Evolutionary conservation across 2,888 invertebrate species (phyloP), one percentile per base, ranked within the genome.

Genomic region (Synanthedon vespiformis): DNA sequence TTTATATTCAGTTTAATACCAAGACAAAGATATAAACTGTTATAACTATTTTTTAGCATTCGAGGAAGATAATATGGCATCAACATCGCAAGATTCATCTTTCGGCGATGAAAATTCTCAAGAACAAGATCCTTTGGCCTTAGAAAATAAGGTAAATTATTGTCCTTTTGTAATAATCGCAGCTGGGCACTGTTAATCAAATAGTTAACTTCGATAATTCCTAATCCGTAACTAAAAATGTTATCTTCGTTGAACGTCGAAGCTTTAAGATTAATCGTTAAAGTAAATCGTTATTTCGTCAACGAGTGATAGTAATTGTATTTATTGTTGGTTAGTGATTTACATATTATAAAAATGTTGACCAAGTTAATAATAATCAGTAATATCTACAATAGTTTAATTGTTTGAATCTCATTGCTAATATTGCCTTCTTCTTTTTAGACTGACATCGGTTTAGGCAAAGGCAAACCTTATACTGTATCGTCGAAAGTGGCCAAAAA

Each of bases 401-500:
- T 44, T 18, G 5, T 50, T 13, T 41, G 41, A 41, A n/a, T 41
- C 13, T 41, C 13, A 41, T 41, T 41, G 4, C 13, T 12, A 10
- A 51, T 11, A 41, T 44, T 50, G 41, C 52, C 22, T 55, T 53
- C 53, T 53, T 51, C 53, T 54, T 65, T 67, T 27, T 64, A 88
- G 86, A 77, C 81, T 55, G 91, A 88, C 62, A 88, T 92, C 57
- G 94, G 94, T 50, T 86, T 94, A 50, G 94, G 94, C 1, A 94
- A 94, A 78, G 94, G 94, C 44, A 94, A 94, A 72, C 94, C 94
- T 1, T 94, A 91, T 67, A 90, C 91, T 55, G 92, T 93, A 1
- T 91, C 91, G 50, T 89, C 89, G 54, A 93, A 93, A 79, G 92
- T 94, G 27, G 93, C 93, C 0, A 94, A 94, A 72, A 94, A 94